Evolutionary conservation across 1,140 invertebrate genomes (phyloP), one percentile per base, ranked within the genome.

Genomic region (Ridgeia piscesae): DNA sequence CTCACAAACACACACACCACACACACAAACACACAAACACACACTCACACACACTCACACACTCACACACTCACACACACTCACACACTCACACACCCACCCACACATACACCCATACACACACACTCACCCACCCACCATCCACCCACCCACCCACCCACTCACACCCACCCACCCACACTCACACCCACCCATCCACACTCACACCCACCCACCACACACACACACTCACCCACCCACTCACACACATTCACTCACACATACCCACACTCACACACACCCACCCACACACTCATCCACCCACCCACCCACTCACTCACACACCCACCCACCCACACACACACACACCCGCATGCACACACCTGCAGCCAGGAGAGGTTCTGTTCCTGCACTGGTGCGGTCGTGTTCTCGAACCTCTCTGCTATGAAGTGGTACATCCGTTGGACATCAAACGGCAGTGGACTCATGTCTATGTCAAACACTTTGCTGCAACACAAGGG

Each of bases 391-490:
- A 99, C 98, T 95, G 97, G 97, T 0, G 98, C 97, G 88, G 97
- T 97, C 0, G 97, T 98, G 94, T 98, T 97, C 93, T 97, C 97
- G 95, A 99, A 99, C 90, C 98, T 97, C 88, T 97, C 97, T 1
- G 97, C 97, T 27, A 99, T 97, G 96, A 99, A 99, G 94, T 98
- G 98, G 95, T 99, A 99, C 97, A 99, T 98, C 94, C 98, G 98
- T 92, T 98, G 97, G 0, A 98, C 97, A 77, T 21, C 14, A 21
- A 21, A 77, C 58, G 4, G 58, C 27, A 31, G 17, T 4, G 27
- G 11, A 77, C 0, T 0, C 8, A 31, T 9, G 58, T 4, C 2
- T 21, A 77, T 77, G 11, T 77, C 58, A 21, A 77, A 98, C 97
- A 95, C 99, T 98, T 95, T 99, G 99, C 34, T 99, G 98, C 96